These are phyloP conservation scores for Eulemur albifrons DNA, from an alignment of 2,797 vertebrate genomes.

Conservation along the genomic window DNA sequence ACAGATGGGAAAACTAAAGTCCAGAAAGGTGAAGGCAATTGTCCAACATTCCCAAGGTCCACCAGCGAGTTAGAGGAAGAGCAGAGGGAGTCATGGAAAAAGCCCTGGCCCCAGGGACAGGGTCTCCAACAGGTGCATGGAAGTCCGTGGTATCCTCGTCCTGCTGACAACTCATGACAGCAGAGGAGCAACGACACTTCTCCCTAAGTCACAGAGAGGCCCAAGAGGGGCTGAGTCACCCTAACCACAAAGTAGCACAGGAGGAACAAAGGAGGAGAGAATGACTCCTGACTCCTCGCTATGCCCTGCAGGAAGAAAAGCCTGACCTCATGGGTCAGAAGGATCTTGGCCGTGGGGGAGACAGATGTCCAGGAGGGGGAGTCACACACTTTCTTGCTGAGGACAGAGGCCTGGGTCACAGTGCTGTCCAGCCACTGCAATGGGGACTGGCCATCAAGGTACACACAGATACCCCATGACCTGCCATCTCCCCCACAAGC, in stretches of 20 bases:
- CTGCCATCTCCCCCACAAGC: neutral
- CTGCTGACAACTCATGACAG: neutral
- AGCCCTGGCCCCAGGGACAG: neutral
- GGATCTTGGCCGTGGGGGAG: neutral
- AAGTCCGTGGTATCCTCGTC: neutral
- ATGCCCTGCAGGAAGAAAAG: neutral
- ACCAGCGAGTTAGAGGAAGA: neutral
- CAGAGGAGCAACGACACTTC: neutral
- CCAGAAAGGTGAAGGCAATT: neutral
- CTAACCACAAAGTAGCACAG: neutral
- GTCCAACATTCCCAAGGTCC: neutral
- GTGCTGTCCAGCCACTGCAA: neutral
- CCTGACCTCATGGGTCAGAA: neutral
- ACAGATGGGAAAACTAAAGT: conserved; percentile 15
- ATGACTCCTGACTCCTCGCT: neutral
- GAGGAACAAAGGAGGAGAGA: neutral
- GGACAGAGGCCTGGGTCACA: neutral
- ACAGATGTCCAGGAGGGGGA: neutral
- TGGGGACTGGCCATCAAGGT: neutral
- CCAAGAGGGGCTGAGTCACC: conserved; percentile 72
- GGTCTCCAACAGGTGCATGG: conserved; percentile 33
- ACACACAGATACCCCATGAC: neutral
- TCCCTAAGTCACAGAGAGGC: conserved; percentile 26
- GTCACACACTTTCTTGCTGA: neutral
- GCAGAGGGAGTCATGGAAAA: neutral